A percentile compares a stretch with the other conserved stretches of the same genome.
Evolutionary conservation across 2,888 invertebrate genomes (phyloP).

Genomic region (Agrenia bidenticulata): DNA sequence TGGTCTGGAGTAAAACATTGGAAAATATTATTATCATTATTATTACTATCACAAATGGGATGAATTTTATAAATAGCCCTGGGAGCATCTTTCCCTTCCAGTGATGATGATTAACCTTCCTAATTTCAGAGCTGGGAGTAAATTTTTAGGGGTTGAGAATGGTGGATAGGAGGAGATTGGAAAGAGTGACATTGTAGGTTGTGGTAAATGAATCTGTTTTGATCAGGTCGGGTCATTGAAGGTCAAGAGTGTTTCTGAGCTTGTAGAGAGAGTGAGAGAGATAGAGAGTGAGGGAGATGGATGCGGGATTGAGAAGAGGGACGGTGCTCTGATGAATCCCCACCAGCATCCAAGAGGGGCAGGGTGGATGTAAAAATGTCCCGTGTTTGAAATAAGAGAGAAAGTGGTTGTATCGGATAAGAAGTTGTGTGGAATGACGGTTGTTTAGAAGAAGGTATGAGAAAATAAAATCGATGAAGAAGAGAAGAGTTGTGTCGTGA

Average conservation of each 20-base stretch:
- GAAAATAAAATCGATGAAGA: slow-evolving; percentile 54
- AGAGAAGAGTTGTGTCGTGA: slow-evolving; percentile 44
- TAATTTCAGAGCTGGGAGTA: no score
- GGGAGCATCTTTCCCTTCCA: no score
- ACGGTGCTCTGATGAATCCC: slow-evolving; percentile 6
- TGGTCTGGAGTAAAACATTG: neutral
- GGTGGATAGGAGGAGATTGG: no score
- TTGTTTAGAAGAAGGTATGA: slow-evolving; percentile 29
- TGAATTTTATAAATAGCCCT: no score
- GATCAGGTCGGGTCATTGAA: no score
- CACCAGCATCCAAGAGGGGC: slow-evolving; percentile 11
- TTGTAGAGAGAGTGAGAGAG: neutral
- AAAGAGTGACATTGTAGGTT: no score
- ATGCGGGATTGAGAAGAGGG: slow-evolving; percentile 10
- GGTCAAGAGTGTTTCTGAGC: neutral
- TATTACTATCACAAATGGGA: no score
- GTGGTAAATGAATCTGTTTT: no score
- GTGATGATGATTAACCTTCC: no score
- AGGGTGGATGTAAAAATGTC: slow-evolving; percentile 20
- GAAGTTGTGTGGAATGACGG: slow-evolving; percentile 18
- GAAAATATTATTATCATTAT: neutral
- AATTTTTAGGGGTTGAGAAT: no score
- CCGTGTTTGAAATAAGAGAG: slow-evolving; percentile 8
- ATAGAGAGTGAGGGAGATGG: neutral
- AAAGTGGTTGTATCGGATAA: slow-evolving; percentile 22